phyloP scores from a whole-genome alignment of 92 coral and sea anemone species.

The Zoanthus solanderi region DNA sequence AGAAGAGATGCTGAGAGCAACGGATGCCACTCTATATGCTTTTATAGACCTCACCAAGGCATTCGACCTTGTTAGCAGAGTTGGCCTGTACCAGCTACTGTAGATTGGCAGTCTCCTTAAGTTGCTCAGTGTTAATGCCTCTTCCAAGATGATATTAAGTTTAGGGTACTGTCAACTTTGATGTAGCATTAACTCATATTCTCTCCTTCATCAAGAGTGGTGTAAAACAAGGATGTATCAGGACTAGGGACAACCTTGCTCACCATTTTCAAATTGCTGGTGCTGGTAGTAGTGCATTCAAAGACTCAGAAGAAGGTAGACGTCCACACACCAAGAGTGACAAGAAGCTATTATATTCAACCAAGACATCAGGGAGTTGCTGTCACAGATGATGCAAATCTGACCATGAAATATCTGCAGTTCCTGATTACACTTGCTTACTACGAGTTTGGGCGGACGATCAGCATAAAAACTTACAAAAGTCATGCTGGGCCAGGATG shows the following conservation, averaged over 20 bases:
- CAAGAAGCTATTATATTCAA: slow-evolving; percentile 19
- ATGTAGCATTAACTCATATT: slow-evolving; percentile 15
- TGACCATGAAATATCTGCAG: slow-evolving; percentile 9
- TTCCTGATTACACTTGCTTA: background rate
- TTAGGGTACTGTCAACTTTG: slow-evolving; percentile 39
- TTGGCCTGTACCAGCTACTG: slow-evolving; percentile 37
- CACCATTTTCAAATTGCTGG: slow-evolving; percentile 34
- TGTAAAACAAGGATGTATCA: slow-evolving; percentile 49
- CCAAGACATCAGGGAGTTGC: slow-evolving; percentile 31
- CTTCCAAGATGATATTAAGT: slow-evolving; percentile 37
- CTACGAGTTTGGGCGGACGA: slow-evolving; percentile 32
- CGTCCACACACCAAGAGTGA: slow-evolving; percentile 20
- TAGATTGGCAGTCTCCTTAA: slow-evolving; percentile 41
- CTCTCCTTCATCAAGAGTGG: slow-evolving; percentile 29
- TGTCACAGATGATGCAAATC: slow-evolving; percentile 39
- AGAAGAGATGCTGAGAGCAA: background rate
- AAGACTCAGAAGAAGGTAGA: background rate
- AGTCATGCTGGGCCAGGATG: slow-evolving; percentile 27
- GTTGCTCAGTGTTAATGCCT: slow-evolving; percentile 19
- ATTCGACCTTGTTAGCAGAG: slow-evolving; percentile 42
- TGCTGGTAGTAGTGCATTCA: slow-evolving; percentile 21
- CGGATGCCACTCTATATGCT: slow-evolving; percentile 4
- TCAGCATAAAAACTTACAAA: slow-evolving; percentile 18
- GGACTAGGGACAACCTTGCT: slow-evolving; percentile 38
- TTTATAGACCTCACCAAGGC: slow-evolving; percentile 23